Conservation (phyloP, 2,888 invertebrate species). For the Acanthosepion lycidas region DNA sequence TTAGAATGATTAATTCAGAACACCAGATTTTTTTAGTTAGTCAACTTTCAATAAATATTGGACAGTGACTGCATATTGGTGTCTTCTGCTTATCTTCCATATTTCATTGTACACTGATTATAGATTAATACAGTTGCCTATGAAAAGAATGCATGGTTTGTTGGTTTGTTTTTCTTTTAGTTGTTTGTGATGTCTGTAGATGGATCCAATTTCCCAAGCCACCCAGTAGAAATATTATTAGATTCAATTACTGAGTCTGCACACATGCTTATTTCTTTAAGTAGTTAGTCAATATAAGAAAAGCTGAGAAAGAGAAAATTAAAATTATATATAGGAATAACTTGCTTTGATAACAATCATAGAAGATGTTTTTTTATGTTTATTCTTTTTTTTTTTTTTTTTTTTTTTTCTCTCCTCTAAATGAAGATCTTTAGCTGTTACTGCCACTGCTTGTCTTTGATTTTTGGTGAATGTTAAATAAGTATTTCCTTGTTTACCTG, state of each 20-base stretch:
- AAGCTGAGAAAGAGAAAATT: slow-evolving; percentile 8
- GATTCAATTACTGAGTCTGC: neutral
- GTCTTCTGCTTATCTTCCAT: neutral
- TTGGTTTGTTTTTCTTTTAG: neutral
- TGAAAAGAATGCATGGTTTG: neutral
- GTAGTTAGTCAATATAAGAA: neutral
- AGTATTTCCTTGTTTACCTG: neutral
- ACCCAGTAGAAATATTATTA: neutral
- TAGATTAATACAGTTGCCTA: neutral
- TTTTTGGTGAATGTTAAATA: neutral
- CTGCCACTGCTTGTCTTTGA: neutral
- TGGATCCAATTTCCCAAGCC: slow-evolving; percentile 33
- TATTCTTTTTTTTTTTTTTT: neutral
- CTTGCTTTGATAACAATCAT: neutral
- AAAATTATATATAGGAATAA: neutral
- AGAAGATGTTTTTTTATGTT: neutral
- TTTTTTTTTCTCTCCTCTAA: neutral
- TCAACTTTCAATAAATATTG: neutral
- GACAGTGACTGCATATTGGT: neutral
- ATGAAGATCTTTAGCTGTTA: neutral
- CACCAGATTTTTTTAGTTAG: neutral
- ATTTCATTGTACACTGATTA: neutral
- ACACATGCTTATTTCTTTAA: neutral
- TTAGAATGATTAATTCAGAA: neutral
- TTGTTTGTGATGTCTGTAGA: neutral